Conservation (phyloP, 2,113 vertebrate species). For the Anolis sagrei region DNA sequence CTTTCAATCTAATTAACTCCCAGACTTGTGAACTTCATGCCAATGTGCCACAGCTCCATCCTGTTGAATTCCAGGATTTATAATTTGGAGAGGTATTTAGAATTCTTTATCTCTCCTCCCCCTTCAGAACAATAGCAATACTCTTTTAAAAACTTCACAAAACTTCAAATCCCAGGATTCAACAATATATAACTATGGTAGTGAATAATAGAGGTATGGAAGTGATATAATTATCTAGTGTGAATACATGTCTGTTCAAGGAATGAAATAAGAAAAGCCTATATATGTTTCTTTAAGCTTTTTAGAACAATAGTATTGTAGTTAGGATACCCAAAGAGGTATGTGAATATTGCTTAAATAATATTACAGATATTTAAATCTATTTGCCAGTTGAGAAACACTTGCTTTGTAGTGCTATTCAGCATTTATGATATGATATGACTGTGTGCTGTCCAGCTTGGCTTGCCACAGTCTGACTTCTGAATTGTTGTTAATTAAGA, state of each 20-base stretch:
- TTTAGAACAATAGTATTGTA: not conserved
- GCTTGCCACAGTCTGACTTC: not conserved
- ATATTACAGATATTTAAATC: not conserved
- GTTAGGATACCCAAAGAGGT: not conserved
- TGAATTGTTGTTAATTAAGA: constrained; percentile 54
- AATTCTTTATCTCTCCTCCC: too few relatives aligned
- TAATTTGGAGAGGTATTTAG: too few relatives aligned
- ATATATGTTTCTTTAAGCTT: not conserved
- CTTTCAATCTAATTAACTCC: too few relatives aligned
- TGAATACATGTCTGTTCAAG: not conserved
- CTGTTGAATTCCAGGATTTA: too few relatives aligned
- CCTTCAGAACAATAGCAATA: too few relatives aligned
- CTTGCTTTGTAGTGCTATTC: not conserved
- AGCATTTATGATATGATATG: not conserved
- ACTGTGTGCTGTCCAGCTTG: not conserved
- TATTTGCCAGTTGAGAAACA: not conserved
- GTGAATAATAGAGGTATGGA: too few relatives aligned
- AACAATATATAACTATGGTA: too few relatives aligned
- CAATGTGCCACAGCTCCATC: too few relatives aligned
- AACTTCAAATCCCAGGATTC: too few relatives aligned
- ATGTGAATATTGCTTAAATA: not conserved
- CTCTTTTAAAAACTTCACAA: too few relatives aligned
- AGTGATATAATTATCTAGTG: too few relatives aligned
- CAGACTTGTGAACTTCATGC: too few relatives aligned
- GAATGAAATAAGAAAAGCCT: not conserved